Conservation (phyloP, 1,140 invertebrate species). For the Lordiphosa mommai region DNA sequence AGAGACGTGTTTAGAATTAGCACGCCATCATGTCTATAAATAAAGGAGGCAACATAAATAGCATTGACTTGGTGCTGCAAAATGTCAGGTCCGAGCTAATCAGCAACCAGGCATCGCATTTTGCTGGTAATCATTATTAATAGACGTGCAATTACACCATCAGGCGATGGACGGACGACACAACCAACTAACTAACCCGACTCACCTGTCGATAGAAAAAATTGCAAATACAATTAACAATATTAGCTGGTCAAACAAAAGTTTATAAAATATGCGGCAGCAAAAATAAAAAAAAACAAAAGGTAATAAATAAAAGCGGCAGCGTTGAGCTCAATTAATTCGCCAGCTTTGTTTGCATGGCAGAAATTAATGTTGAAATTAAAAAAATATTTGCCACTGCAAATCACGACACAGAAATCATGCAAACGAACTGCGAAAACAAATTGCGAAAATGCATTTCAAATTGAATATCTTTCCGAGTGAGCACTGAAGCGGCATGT, state of each 20-base stretch:
- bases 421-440: conserved; percentile 61
- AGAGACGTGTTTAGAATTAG: conserved; percentile 62
- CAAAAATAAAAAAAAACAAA: conserved; percentile 11
- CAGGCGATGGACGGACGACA: conserved; percentile 31
- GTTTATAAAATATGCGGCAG: conserved; percentile 56
- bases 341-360: conserved; percentile 53
- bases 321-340: conserved; percentile 63
- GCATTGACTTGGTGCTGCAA: conserved; percentile 59
- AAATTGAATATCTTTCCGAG: conserved; percentile 57
- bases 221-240: conserved; percentile 13
- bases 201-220: conserved; percentile 26
- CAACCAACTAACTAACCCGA: conserved; percentile 14
- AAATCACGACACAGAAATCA: conserved; percentile 65
- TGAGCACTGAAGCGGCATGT: conserved; percentile 64
- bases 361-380: conserved; percentile 67
- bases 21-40: conserved; percentile 61
- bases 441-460: conserved; percentile 72
- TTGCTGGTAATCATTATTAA: conserved; percentile 68
- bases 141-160: conserved; percentile 66
- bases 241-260: conserved; percentile 37
- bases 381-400: conserved; percentile 70
- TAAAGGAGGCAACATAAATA: conserved; percentile 61
- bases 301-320: conserved; percentile 57
- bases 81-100: conserved; percentile 63
- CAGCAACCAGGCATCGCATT: conserved; percentile 38